Percentiles rank a stretch among this genome's conserved stretches.
Evolutionary conservation across 1,140 invertebrate genomes (phyloP).

Genomic region (Drosophila pallidifrons): DNA sequence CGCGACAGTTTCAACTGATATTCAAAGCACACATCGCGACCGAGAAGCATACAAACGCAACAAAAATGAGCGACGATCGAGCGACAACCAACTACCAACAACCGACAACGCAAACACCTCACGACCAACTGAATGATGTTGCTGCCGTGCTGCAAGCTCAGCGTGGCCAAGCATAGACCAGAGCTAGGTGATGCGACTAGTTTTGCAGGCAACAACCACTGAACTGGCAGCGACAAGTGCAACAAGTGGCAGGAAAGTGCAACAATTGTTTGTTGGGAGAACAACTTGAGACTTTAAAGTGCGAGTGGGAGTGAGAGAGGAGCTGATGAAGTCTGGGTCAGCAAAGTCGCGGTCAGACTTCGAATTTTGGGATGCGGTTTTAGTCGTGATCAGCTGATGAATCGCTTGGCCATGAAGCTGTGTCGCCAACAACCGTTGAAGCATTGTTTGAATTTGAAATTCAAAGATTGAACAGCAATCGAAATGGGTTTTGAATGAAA

Average conservation of each 20-base stretch:
- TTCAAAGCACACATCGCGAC: conserved; percentile 4
- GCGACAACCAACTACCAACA: conserved; percentile 32
- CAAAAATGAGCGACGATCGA: neutral
- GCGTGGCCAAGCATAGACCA: conserved; percentile 14
- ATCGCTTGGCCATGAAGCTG: neutral
- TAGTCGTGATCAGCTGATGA: conserved; percentile 11
- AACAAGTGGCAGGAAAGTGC: conserved; percentile 43
- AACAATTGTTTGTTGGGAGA: neutral
- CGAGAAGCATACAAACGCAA: neutral
- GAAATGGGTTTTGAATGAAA: conserved; percentile 5
- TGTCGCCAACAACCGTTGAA: conserved; percentile 8
- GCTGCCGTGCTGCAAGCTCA: conserved; percentile 29
- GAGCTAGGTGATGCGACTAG: conserved; percentile 37
- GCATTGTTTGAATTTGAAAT: conserved; percentile 20
- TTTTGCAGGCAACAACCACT: conserved; percentile 29
- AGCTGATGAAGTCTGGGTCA: conserved; percentile 27
- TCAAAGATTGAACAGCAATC: neutral
- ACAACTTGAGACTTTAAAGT: neutral
- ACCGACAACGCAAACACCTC: conserved; percentile 74
- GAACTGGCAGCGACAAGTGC: conserved; percentile 36
- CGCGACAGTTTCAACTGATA: conserved; percentile 1
- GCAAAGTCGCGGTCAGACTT: neutral
- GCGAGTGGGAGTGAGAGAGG: neutral
- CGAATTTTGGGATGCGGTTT: neutral
- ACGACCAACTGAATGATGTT: conserved; percentile 72